Evolutionary conservation across 2,113 vertebrate genomes (phyloP), one percentile per base, ranked within the genome.

Genomic region (Capreolus pygargus): DNA sequence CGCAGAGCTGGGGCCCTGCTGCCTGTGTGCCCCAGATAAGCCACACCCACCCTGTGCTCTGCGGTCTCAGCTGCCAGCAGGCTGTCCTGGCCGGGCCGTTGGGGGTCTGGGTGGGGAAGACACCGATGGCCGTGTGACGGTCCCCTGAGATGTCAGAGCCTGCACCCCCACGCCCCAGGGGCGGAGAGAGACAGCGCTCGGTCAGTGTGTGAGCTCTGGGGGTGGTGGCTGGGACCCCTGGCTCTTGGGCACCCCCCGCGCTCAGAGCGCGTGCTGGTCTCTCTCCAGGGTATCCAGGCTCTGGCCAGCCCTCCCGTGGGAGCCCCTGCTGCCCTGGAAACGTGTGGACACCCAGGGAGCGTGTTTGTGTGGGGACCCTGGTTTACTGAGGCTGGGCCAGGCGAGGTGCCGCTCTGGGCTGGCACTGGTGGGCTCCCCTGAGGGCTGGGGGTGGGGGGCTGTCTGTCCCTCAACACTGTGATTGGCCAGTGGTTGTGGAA

Each of bases 61-160:
- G 19, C 1, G 27, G 8, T 23, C 64, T 17, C 28, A 1, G 33
- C 87, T 36, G 87, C 70, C 58, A 33, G 39, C 19, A 0, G 30
- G 33, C 13, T 17, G 47, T 10, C 12, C n/a, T 0, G 0, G 94
- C 94, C 1, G 2, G 4, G 33, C 74, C 0, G 1, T 2, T 4
- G 11, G 6, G n/a, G 54, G n/a, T 27, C 39, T 54, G 13, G 47
- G 54, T 2, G 28, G 79, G 36, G 64, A 30, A 55, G 91, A 84
- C 87, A 7, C 27, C 2, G 19, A 0, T 8, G 28, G n/a, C 57
- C 1, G 0, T 0, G 54, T 7, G 10, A 16, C 14, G 2, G 64
- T 21, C 21, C 6, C 12, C n/a, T 16, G 21, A 54, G 78, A 4
- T 28, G 39, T 47, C 2, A 7, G 89, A 4, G 64, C 23, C 12